A percentile compares a stretch with the other conserved stretches of the same genome.
phyloP scores from a whole-genome alignment of 2,797 vertebrate species.

The Rhinatrema bivittatum region DNA sequence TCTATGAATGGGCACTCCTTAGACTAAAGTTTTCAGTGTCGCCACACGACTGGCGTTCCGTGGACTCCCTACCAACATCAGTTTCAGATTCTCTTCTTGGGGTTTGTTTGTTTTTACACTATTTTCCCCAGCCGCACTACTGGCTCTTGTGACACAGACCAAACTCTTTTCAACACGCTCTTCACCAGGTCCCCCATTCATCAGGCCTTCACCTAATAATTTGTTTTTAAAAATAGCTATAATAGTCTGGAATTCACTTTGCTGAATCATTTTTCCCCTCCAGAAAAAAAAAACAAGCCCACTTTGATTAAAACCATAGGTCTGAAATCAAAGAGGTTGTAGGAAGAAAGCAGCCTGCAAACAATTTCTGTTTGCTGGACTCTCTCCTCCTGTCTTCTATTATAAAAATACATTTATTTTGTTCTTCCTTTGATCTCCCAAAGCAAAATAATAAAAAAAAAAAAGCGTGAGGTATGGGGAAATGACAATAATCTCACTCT shows the following conservation, averaged over 20 bases:
- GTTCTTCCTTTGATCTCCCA: conserved; percentile 48
- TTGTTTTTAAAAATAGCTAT: too few relatives aligned
- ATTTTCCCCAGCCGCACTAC: too few relatives aligned
- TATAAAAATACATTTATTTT: conserved; percentile 36
- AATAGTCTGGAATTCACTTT: conserved; percentile 27
- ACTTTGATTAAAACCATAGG: conserved; percentile 50
- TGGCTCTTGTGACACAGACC: too few relatives aligned
- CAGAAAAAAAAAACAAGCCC: conserved; percentile 27
- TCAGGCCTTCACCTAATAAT: too few relatives aligned
- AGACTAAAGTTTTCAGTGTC: too few relatives aligned
- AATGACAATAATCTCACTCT: background rate
- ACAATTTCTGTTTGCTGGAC: conserved; percentile 36
- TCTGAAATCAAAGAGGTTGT: conserved; percentile 51
- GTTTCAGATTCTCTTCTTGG: too few relatives aligned
- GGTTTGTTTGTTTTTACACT: too few relatives aligned
- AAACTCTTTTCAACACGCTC: too few relatives aligned
- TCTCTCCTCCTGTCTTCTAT: conserved; percentile 45
- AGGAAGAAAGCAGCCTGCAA: conserved; percentile 37
- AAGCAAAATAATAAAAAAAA: conserved; percentile 20
- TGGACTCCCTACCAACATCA: too few relatives aligned
- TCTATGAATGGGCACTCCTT: too few relatives aligned
- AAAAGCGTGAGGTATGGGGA: conserved; percentile 12
- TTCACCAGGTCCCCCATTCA: too few relatives aligned
- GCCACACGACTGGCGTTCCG: too few relatives aligned
- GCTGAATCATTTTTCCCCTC: conserved; percentile 39